Evolutionary conservation across 1,140 invertebrate species (phyloP).

Genomic region (Psix sp.): DNA sequence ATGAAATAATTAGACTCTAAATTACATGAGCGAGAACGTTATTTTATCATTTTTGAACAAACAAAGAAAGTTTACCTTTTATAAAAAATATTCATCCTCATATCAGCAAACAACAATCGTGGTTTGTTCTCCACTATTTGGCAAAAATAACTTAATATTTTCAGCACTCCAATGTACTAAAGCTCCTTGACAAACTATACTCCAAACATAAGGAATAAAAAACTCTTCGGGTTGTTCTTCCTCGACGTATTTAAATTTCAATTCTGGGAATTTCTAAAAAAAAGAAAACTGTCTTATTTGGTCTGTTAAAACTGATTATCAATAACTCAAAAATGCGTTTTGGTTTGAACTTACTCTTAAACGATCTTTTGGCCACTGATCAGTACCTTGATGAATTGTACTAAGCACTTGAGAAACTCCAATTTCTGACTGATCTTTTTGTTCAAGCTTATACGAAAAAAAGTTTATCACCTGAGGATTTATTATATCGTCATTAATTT

Average conservation of each 20-base stretch:
- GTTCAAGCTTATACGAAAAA: conserved; percentile 88
- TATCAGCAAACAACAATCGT: conserved; percentile 76
- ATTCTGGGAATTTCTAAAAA: conserved; percentile 96
- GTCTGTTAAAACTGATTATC: background rate
- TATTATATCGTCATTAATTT: conserved; percentile 21
- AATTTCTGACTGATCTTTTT: conserved; percentile 80
- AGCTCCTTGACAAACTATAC: conserved; percentile 88
- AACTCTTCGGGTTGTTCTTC: conserved; percentile 99
- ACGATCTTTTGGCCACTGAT: conserved; percentile 93
- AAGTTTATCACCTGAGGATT: conserved; percentile 87
- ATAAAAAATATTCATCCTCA: conserved; percentile 42
- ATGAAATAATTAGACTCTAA: too few relatives aligned
- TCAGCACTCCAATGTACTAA: conserved; percentile 87
- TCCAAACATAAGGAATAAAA: conserved; percentile 99
- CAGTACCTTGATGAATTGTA: conserved; percentile 90
- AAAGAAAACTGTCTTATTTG: conserved; percentile 10
- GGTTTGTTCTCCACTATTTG: conserved; percentile 69
- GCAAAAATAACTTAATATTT: conserved; percentile 77
- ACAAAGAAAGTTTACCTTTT: conserved; percentile 18
- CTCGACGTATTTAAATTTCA: conserved; percentile 99
- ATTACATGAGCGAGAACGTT: too few relatives aligned
- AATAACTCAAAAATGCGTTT: conserved; percentile 17
- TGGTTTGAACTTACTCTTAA: conserved; percentile 83
- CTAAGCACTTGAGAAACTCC: conserved; percentile 91
- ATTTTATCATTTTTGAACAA: background rate